Evolutionary conservation across 2,797 vertebrate species (phyloP), one percentile per base, ranked within the genome.

Genomic region (Falco berigora): DNA sequence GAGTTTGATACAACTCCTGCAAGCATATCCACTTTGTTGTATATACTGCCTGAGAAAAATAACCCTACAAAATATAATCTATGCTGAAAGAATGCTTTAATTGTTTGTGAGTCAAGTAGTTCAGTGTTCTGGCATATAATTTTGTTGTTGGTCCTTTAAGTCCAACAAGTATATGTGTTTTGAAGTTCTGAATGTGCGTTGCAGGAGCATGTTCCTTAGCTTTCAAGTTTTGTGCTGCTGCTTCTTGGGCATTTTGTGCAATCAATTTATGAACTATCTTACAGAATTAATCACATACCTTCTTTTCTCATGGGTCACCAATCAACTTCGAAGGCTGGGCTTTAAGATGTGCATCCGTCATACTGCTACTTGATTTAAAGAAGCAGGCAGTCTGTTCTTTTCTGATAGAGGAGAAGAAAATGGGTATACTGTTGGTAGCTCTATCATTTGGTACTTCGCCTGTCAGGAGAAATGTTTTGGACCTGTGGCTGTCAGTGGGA

Each of bases 71-170:
- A 86, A 87, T 68, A 67, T 7, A 87, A 85, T 67, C 19, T 75
- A 20, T 59, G 23, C 78, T 89, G 69, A 81, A 89, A 83, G 75
- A 85, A 80, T 94, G 72, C 23, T 88, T 75, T 96, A 94, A 93
- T 95, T 96, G 66, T 94, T 92, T 86, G 78, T 94, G 88, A 96
- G 86, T 96, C 91, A 94, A 80, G 23, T 58, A 83, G 42, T 78
- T 95, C 58, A 32, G 34, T 93, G 38, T 34, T 90, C 83, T 71
- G 59, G 42, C 42, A 40, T 66, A 87, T 69, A 80, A 71, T 87
- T 93, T 92, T 94, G 88, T 94, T 95, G 72, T 66, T 89, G 78
- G 88, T 89, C 93, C 93, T 92, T 74, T 83, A 95, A 77, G 66
- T 86, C 77, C 75, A 92, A 92, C 64, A 82, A 21, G 49, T 64